Evolutionary conservation across 2,797 vertebrate species (phyloP).

Genomic region (Cuniculus paca): DNA sequence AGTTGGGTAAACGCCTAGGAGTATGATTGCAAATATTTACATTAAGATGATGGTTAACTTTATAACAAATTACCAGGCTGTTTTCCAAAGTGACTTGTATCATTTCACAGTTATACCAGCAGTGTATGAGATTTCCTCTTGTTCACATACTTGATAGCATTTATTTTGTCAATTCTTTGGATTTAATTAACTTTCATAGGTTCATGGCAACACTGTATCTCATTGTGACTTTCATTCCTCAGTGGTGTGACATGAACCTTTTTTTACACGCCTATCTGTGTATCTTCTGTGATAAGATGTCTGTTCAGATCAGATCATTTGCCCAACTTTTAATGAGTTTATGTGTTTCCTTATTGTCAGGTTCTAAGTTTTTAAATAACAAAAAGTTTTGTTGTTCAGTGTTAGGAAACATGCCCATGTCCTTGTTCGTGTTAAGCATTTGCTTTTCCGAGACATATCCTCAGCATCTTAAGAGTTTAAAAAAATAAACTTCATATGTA

Average conservation of each 20-base stretch:
- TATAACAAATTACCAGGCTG: neutral
- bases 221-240: conserved; percentile 19
- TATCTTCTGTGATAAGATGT: neutral
- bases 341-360: conserved; percentile 30
- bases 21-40: neutral
- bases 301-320: conserved; percentile 52
- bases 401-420: neutral
- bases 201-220: neutral
- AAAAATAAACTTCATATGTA: neutral
- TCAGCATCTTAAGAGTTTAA: neutral
- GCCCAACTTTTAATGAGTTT: neutral
- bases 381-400: neutral
- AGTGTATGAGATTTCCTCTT: neutral
- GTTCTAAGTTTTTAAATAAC: conserved; percentile 40
- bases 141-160: neutral
- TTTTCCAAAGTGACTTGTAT: neutral
- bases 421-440: neutral
- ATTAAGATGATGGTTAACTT: neutral
- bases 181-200: neutral
- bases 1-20: neutral
- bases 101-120: neutral
- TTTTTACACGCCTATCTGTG: neutral
- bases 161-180: neutral
- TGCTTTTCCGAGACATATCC: neutral
- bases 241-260: neutral